These are phyloP conservation scores for Oreocharis arfaki DNA, from an alignment of 2,113 vertebrate genomes.

Conservation along the genomic window DNA sequence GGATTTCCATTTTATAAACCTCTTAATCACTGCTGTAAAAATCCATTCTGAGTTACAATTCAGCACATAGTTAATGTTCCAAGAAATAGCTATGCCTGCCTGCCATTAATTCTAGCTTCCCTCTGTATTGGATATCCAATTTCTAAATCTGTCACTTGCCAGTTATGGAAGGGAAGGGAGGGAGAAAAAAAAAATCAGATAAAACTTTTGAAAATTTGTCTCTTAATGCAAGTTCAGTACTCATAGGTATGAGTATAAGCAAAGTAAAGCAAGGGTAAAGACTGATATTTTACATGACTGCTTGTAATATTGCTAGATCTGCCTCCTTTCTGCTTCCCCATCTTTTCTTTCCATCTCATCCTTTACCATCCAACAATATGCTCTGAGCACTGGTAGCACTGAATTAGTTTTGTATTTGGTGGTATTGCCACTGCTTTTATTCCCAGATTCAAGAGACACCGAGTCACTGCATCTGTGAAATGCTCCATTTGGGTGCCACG, in stretches of 20 bases:
- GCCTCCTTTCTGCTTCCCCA: not conserved
- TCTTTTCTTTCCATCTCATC: not conserved
- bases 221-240: not conserved
- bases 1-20: conserved; percentile 20
- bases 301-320: not conserved
- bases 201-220: not conserved
- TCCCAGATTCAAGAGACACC: not conserved
- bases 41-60: not conserved
- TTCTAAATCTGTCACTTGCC: not conserved
- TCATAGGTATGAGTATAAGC: not conserved
- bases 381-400: not conserved
- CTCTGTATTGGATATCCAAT: not conserved
- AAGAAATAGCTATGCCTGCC: not conserved
- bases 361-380: not conserved
- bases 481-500: not conserved
- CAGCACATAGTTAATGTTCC: not conserved
- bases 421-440: not conserved
- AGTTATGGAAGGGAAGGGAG: not conserved
- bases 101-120: not conserved
- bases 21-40: conserved; percentile 11
- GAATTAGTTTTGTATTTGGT: not conserved
- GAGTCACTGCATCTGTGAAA: not conserved
- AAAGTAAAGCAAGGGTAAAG: not conserved
- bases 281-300: not conserved
- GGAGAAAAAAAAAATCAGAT: not conserved